Evolutionary conservation across 2,888 invertebrate genomes (phyloP), one percentile per base, ranked within the genome.

Genomic region (Scrobipalpa atriplicella): DNA sequence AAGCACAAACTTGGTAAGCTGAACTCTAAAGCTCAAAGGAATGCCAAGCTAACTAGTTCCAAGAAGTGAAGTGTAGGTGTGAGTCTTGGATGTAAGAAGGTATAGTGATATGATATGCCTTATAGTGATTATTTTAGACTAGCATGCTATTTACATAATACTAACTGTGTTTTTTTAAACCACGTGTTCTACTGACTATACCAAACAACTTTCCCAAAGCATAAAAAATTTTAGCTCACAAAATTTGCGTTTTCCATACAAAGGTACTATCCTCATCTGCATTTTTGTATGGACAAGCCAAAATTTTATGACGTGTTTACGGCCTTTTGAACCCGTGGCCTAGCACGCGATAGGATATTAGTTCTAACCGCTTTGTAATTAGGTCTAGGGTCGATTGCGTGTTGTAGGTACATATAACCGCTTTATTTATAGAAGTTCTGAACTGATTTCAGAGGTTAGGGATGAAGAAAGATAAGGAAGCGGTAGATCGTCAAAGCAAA

Each of bases 11-110:
- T 47, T 47, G 47, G 47, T n/a, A 16, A 47, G 47, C 47, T 47
- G 6, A 47, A 16, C n/a, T 47, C 47, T n/a, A 5, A 47, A 47
- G 47, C 47, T 47, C 47, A 6, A 8, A 47, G 47, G 47, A 16
- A 47, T 47, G 47, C 47, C 47, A 47, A 47, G 47, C 16, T 16
- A 47, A 47, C 47, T 3, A 47, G 6, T 47, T 47, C 47, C 47
- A n/a, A 47, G 47, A 47, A 47, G 47, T 47, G n/a, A 47, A 47
- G 47, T 47, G 47, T 47, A 47, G 47, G 47, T 16, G 47, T 47
- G 8, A n/a, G 47, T 5, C 47, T 5, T n/a, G 5, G 47, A 47
- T n/a, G 47, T n/a, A 47, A 16, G 47, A 47, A 47, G 6, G 7
- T 1, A 13, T n/a, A 13, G 43, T 7, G 2, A 47, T 47, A n/a